These are phyloP conservation scores for Leucopsar rothschildi DNA, from an alignment of 2,113 vertebrate genomes.

Conservation along the genomic window DNA sequence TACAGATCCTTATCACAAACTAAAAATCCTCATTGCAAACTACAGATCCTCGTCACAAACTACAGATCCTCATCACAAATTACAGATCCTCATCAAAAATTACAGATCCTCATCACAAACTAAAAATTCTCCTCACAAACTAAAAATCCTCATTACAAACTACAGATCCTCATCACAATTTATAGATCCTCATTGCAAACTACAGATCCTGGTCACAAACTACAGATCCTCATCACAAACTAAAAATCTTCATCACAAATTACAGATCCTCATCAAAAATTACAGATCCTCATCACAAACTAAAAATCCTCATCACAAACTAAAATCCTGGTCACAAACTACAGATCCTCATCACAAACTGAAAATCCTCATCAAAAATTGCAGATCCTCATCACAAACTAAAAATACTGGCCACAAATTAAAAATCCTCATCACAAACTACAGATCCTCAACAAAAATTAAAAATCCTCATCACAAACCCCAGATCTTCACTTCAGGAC, in stretches of 20 bases:
- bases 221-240: accelerated
- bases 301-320: accelerated
- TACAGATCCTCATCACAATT: accelerated
- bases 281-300: accelerated
- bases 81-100: accelerated
- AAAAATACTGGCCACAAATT: accelerated
- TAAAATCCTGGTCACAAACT: not conserved
- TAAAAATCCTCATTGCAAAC: too few species aligned
- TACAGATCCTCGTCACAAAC: too few species aligned
- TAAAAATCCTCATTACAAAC: not conserved
- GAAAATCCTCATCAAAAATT: not conserved
- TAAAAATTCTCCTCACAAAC: accelerated
- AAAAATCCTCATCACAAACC: not conserved
- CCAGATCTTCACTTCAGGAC: not conserved
- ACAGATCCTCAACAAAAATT: too few species aligned
- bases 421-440: accelerated
- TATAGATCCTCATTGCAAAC: not conserved
- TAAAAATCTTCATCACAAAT: accelerated
- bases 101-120: accelerated
- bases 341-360: not conserved
- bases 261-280: accelerated
- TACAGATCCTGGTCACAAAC: not conserved
- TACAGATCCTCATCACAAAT: accelerated
- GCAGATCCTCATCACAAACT: not conserved
- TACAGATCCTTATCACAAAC: too few species aligned